Evolutionary conservation across 2,113 vertebrate genomes (phyloP).

Genomic region (Microtus pennsylvanicus): DNA sequence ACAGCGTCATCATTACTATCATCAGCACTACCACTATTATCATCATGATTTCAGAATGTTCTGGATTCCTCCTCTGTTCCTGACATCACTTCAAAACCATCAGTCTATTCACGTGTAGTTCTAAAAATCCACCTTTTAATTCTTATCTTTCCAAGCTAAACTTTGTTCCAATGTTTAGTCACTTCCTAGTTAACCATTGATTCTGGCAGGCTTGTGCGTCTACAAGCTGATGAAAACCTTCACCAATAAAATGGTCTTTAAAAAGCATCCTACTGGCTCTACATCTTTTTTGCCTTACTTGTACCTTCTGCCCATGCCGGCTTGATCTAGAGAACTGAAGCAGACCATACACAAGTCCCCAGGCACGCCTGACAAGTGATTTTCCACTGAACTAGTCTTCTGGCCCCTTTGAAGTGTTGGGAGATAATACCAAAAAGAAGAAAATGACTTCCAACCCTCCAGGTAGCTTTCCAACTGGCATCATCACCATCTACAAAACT

Average conservation of each 20-base stretch:
- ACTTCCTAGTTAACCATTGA: not conserved
- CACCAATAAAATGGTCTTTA: conserved; percentile 10
- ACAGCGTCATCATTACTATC: not conserved
- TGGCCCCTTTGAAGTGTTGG: not conserved
- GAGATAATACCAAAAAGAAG: not conserved
- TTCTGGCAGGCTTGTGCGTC: not conserved
- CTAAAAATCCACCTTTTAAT: not conserved
- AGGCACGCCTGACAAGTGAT: not conserved
- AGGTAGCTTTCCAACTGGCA: not conserved
- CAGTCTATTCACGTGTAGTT: not conserved
- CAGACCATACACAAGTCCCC: not conserved
- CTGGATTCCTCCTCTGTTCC: not conserved
- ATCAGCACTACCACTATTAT: no score
- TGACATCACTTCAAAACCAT: not conserved
- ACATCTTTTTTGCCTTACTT: not conserved
- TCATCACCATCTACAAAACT: not conserved
- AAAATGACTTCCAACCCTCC: not conserved
- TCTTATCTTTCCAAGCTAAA: not conserved
- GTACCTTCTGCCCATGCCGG: not conserved
- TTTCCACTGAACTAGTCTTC: not conserved
- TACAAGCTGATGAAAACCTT: not conserved
- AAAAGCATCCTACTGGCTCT: not conserved
- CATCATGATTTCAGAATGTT: not conserved
- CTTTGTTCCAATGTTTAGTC: not conserved
- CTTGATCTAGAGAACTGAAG: not conserved